Evolutionary conservation across 2,888 invertebrate species (phyloP).

Genomic region (Drosophila longiperda): DNA sequence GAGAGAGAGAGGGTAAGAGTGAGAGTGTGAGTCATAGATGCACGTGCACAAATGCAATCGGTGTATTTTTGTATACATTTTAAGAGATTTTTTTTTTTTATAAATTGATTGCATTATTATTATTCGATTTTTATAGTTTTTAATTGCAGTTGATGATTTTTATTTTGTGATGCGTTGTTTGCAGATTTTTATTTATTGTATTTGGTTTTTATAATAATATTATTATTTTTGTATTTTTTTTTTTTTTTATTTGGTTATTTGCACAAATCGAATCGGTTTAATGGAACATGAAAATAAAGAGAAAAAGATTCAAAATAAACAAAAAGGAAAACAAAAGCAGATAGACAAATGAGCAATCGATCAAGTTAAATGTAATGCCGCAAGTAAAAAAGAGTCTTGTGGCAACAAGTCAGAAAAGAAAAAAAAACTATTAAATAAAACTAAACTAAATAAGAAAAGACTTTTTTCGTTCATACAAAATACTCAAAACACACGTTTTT

Average conservation of each 20-base stretch:
- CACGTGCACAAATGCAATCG: slow-evolving; percentile 77
- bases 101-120: slow-evolving; percentile 41
- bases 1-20: neutral
- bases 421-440: slow-evolving; percentile 4
- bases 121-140: slow-evolving; percentile 42
- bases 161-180: slow-evolving; percentile 37
- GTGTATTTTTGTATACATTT: slow-evolving; percentile 83
- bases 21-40: slow-evolving; percentile 31
- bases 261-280: slow-evolving; percentile 82
- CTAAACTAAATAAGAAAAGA: neutral
- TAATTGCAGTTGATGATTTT: slow-evolving; percentile 62
- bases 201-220: slow-evolving; percentile 33
- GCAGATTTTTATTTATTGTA: slow-evolving; percentile 38
- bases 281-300: slow-evolving; percentile 83
- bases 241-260: slow-evolving; percentile 58
- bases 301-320: slow-evolving; percentile 81
- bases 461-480: neutral
- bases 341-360: slow-evolving; percentile 71
- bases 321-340: slow-evolving; percentile 82
- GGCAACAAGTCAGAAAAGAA: slow-evolving; percentile 10
- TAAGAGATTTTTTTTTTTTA: slow-evolving; percentile 26
- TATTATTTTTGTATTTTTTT: slow-evolving; percentile 40
- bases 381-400: slow-evolving; percentile 33
- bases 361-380: slow-evolving; percentile 33
- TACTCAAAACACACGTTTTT: neutral